These are phyloP conservation scores for Amphiura filiformis DNA, from an alignment of 35 echinoderm and acorn worm species.

Conservation along the genomic window DNA sequence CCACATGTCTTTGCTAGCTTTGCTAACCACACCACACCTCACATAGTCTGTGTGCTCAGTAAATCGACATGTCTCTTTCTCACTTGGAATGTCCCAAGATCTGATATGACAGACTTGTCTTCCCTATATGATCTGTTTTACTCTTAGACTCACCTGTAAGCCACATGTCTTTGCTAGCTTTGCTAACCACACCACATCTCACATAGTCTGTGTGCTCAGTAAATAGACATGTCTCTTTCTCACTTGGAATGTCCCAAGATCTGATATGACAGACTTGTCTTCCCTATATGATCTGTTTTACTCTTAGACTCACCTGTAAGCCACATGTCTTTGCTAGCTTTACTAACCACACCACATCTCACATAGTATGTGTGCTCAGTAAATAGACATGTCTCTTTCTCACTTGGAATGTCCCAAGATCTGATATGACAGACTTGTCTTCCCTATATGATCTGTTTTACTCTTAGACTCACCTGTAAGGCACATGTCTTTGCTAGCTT, in stretches of 20 bases:
- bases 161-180: conserved; percentile 76
- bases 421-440: conserved; percentile 66
- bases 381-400: conserved; percentile 53
- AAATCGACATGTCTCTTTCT: conserved; percentile 54
- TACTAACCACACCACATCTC: conserved; percentile 70
- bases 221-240: conserved; percentile 53
- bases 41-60: conserved; percentile 77
- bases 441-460: conserved; percentile 80
- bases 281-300: conserved; percentile 80
- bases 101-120: conserved; percentile 66
- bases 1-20: conserved; percentile 76
- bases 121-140: conserved; percentile 80
- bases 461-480: conserved; percentile 54
- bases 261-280: conserved; percentile 66
- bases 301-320: conserved; percentile 83
- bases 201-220: conserved; percentile 77
- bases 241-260: no score
- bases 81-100: no score
- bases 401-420: no score
- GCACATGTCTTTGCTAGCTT: conserved; percentile 77
- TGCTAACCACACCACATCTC: conserved; percentile 70
- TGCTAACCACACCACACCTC: conserved; percentile 70
- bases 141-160: conserved; percentile 83
- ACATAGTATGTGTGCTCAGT: conserved; percentile 75
- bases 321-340: conserved; percentile 76